Evolutionary conservation across 2,113 vertebrate species (phyloP).

Genomic region (Lampris incognitus): DNA sequence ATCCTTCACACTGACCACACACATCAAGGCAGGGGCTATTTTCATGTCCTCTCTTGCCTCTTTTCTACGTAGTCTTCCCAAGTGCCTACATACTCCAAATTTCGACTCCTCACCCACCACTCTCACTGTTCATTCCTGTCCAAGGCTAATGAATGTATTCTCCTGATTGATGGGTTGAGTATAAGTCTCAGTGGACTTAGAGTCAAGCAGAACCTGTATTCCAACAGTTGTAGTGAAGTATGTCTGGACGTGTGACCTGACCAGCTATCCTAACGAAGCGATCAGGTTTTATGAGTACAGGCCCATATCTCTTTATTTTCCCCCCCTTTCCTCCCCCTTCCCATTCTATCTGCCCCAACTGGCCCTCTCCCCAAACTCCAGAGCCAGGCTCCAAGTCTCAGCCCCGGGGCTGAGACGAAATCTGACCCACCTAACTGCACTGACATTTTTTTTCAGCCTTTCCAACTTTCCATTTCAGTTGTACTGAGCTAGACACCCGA

Average conservation of each 20-base stretch:
- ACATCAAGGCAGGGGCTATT: neutral
- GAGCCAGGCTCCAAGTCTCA: conserved; percentile 17
- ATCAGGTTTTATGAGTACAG: conserved; percentile 24
- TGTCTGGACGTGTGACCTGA: conserved; percentile 6
- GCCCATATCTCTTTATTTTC: conserved; percentile 3
- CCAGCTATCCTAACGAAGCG: neutral
- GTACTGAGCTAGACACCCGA: conserved; percentile 54
- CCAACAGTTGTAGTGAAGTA: conserved; percentile 33
- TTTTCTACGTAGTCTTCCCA: conserved; percentile 7
- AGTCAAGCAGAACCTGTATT: conserved; percentile 50
- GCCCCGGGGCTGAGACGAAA: conserved; percentile 55
- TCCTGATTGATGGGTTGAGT: conserved; percentile 79
- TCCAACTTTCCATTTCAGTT: conserved; percentile 79
- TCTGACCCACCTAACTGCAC: conserved; percentile 47
- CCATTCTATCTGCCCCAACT: conserved; percentile 27
- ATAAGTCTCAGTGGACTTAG: conserved; percentile 49
- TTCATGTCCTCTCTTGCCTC: conserved; percentile 16
- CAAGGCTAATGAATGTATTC: conserved; percentile 72
- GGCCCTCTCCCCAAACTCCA: conserved; percentile 36
- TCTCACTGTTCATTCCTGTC: conserved; percentile 25
- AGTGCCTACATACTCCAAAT: conserved; percentile 11
- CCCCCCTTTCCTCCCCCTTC: neutral
- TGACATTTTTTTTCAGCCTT: conserved; percentile 29
- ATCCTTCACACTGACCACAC: conserved; percentile 27
- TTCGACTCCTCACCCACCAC: conserved; percentile 23